Conservation (phyloP, 2,113 vertebrate species). For the Nibea albiflora region DNA sequence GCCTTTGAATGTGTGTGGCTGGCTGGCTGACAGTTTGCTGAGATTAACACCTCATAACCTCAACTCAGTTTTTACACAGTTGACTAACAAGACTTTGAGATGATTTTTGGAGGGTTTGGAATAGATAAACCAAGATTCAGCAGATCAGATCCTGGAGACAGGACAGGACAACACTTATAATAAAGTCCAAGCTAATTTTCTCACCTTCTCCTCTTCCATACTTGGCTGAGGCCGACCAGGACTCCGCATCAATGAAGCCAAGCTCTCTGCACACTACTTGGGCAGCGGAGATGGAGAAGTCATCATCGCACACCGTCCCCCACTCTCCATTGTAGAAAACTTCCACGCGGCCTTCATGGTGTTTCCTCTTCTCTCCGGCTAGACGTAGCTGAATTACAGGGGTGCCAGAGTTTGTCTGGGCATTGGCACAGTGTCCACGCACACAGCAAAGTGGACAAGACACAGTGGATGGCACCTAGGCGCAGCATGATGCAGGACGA, state of each 20-base stretch:
- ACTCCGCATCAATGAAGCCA: conserved; percentile 88
- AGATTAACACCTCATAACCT: conserved; percentile 18
- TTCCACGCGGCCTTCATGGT: conserved; percentile 94
- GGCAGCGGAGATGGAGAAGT: conserved; percentile 92
- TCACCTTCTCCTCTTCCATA: conserved; percentile 94
- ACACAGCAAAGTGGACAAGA: conserved; percentile 53
- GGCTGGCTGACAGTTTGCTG: background rate
- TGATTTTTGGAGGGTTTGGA: background rate
- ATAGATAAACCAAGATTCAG: background rate
- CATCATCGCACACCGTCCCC: conserved; percentile 96
- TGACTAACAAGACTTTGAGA: background rate
- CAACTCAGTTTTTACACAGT: background rate
- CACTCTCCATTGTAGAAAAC: conserved; percentile 90
- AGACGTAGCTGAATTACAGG: conserved; percentile 90
- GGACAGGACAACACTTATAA: background rate
- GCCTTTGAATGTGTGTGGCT: conserved; percentile 17
- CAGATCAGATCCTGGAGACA: background rate
- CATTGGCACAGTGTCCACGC: conserved; percentile 58
- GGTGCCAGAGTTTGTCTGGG: conserved; percentile 50
- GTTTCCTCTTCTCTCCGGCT: conserved; percentile 90
- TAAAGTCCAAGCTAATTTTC: conserved; percentile 11
- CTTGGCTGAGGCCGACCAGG: conserved; percentile 91
- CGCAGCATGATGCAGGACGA: conserved; percentile 56
- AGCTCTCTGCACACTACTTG: conserved; percentile 92
- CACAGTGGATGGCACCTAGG: conserved; percentile 25